These are phyloP conservation scores for Netelia inedita DNA, from an alignment of 2,888 invertebrate genomes.

Conservation along the genomic window DNA sequence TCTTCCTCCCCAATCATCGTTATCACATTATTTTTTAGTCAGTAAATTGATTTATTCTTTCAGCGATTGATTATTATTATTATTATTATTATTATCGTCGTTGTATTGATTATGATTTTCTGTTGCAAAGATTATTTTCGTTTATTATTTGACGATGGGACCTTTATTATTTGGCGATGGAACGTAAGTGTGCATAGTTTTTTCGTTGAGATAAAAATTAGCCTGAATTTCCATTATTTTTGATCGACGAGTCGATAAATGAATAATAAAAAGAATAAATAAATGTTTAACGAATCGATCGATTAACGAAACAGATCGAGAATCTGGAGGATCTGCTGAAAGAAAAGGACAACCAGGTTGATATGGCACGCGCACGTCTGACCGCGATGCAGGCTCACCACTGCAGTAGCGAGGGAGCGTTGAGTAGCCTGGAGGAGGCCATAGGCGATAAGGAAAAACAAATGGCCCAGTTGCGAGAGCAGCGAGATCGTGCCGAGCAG, in stretches of 20 bases:
- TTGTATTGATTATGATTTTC: background rate
- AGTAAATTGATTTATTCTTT: background rate
- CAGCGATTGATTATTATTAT: background rate
- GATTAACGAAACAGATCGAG: slow-evolving; percentile 91
- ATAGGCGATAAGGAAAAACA: slow-evolving; percentile 99
- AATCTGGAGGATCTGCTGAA: slow-evolving; percentile 98
- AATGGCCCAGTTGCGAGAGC: slow-evolving; percentile 97
- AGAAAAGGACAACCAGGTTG: slow-evolving; percentile 99
- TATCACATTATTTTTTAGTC: slow-evolving; percentile 8
- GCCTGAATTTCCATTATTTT: slow-evolving; percentile 56
- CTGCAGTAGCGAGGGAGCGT: slow-evolving; percentile 96
- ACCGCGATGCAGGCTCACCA: slow-evolving; percentile 98
- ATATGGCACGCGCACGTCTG: slow-evolving; percentile 95
- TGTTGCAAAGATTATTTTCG: slow-evolving; percentile 6
- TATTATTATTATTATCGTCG: background rate
- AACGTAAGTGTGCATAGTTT: slow-evolving; percentile 33
- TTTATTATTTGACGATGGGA: slow-evolving; percentile 52
- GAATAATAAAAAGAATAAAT: slow-evolving; percentile 18
- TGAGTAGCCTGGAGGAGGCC: slow-evolving; percentile 97
- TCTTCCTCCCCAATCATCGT: background rate
- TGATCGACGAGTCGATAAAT: background rate
- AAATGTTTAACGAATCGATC: too few relatives aligned
- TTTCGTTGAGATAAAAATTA: slow-evolving; percentile 10
- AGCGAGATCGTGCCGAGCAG: slow-evolving; percentile 97
- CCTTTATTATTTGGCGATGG: slow-evolving; percentile 20